Percentiles rank a stretch among this genome's conserved stretches.
Evolutionary conservation across 2,797 vertebrate species (phyloP).

Genomic region (Falco peregrinus): DNA sequence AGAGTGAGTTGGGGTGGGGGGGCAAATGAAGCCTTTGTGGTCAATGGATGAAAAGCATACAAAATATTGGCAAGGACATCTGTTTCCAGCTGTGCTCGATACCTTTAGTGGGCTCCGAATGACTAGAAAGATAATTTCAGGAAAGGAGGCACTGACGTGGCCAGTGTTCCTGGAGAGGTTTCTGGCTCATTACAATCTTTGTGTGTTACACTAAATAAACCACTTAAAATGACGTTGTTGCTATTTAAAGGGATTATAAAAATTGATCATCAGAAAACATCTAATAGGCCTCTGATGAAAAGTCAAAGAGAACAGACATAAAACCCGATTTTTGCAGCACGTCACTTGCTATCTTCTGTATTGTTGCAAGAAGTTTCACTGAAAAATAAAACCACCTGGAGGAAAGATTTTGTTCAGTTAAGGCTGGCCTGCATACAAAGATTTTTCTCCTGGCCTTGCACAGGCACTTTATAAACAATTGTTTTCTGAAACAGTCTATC

Average conservation of each 20-base stretch:
- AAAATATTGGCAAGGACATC: background rate
- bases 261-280: background rate
- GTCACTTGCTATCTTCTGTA: background rate
- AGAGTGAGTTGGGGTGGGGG: accelerated
- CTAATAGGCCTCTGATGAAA: background rate
- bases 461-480: background rate
- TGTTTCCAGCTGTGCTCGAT: background rate
- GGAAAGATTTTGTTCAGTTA: background rate
- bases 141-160: background rate
- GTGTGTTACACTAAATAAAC: background rate
- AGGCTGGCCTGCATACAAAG: background rate
- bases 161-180: background rate
- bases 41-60: background rate
- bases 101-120: background rate
- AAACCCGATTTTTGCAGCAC: background rate
- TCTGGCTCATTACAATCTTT: background rate
- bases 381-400: background rate
- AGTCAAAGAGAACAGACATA: background rate
- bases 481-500: background rate
- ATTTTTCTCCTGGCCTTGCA: background rate
- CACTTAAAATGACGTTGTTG: background rate
- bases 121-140: background rate
- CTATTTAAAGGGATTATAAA: background rate
- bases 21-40: background rate
- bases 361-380: background rate